Evolutionary conservation across 2,797 vertebrate species (phyloP).

Genomic region (Moxostoma hubbsi): DNA sequence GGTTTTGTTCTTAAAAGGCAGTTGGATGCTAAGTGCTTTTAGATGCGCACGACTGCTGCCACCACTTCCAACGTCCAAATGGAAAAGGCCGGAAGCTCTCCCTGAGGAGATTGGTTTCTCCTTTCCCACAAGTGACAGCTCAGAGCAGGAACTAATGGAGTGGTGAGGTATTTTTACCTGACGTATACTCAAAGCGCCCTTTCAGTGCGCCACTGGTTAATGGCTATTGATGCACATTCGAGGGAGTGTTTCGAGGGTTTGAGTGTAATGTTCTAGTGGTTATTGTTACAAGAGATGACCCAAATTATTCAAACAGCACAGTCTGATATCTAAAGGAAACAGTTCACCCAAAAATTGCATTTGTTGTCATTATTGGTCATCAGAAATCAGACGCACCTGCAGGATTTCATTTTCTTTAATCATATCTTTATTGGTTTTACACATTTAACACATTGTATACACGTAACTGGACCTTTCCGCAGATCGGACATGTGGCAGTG

Average conservation of each 20-base stretch:
- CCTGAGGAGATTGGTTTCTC: slow-evolving; percentile 62
- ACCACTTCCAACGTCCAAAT: slow-evolving; percentile 44
- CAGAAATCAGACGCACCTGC: too few relatives aligned
- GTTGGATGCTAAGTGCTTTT: slow-evolving; percentile 52
- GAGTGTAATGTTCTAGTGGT: slow-evolving; percentile 14
- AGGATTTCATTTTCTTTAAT: too few relatives aligned
- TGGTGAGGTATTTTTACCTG: slow-evolving; percentile 53
- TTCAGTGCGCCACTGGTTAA: slow-evolving; percentile 54
- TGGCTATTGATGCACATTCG: slow-evolving; percentile 31
- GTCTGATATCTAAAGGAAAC: not conserved
- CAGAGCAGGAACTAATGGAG: slow-evolving; percentile 59
- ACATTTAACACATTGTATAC: too few relatives aligned
- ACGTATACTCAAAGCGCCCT: slow-evolving; percentile 65
- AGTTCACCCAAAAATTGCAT: not conserved
- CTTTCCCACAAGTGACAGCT: slow-evolving; percentile 62
- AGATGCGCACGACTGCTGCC: slow-evolving; percentile 48
- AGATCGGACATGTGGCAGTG: too few relatives aligned
- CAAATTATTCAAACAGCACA: not conserved
- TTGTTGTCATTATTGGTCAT: too few relatives aligned
- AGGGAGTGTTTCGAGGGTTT: slow-evolving; percentile 37
- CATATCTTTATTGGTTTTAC: too few relatives aligned
- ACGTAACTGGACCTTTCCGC: too few relatives aligned
- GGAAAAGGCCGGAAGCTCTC: slow-evolving; percentile 60
- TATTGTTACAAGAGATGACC: slow-evolving; percentile 10
- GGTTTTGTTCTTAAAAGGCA: slow-evolving; percentile 50